phyloP scores from a whole-genome alignment of 2,113 vertebrate species.

The Rhinolophus sinicus region DNA sequence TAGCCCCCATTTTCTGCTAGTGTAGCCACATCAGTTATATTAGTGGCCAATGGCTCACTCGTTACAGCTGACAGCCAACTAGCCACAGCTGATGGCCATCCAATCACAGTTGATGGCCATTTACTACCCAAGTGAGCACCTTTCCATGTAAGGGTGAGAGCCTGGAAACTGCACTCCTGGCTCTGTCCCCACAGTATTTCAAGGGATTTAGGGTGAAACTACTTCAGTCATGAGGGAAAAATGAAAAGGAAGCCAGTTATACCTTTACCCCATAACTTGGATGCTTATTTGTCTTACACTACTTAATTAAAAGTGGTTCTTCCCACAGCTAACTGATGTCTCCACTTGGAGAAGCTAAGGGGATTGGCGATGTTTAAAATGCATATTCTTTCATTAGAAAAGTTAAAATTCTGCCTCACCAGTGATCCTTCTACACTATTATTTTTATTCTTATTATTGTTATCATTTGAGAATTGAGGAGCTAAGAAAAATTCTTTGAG shows the following conservation, averaged over 20 bases:
- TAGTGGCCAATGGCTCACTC: too few species aligned
- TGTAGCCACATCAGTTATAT: too few species aligned
- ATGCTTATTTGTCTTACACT: neutral
- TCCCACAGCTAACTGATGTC: constrained; percentile 3
- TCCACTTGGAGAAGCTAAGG: neutral
- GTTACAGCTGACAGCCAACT: too few species aligned
- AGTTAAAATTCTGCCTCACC: constrained; percentile 45
- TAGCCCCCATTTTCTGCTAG: too few species aligned
- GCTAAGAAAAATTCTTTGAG: constrained; percentile 40
- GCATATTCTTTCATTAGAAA: constrained; percentile 45
- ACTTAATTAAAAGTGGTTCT: constrained; percentile 48
- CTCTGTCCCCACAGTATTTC: neutral
- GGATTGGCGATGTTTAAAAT: constrained; percentile 34
- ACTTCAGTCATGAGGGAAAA: neutral
- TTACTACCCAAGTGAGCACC: too few species aligned
- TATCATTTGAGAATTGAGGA: constrained; percentile 42
- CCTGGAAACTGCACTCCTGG: too few species aligned
- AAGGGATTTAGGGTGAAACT: neutral
- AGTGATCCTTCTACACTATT: neutral
- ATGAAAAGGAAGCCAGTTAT: neutral
- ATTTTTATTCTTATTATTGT: constrained; percentile 52
- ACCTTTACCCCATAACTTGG: neutral
- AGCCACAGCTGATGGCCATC: too few species aligned
- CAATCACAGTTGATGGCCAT: too few species aligned
- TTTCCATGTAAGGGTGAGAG: too few species aligned